A percentile compares a stretch with the other conserved stretches of the same genome.
Evolutionary conservation across 2,113 vertebrate genomes (phyloP).

Genomic region (Strix aluco): DNA sequence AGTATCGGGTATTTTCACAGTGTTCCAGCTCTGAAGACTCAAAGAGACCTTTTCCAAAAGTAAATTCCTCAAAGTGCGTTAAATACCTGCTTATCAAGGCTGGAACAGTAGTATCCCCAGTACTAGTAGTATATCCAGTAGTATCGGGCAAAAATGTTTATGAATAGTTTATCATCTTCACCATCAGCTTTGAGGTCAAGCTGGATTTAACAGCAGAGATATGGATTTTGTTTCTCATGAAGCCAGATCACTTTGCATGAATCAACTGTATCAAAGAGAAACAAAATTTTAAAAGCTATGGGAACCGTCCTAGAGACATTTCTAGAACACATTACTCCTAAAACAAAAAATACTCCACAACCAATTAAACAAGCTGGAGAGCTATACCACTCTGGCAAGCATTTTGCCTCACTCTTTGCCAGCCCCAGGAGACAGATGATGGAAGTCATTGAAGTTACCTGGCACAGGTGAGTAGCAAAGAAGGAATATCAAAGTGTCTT

Average conservation of each 20-base stretch:
- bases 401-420: neutral
- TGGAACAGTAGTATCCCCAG: neutral
- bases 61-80: neutral
- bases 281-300: neutral
- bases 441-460: neutral
- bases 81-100: neutral
- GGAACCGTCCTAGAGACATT: neutral
- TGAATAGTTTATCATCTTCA: neutral
- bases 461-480: neutral
- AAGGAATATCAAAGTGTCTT: neutral
- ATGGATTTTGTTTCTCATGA: neutral
- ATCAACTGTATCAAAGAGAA: neutral
- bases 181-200: neutral
- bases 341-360: neutral
- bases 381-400: neutral
- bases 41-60: neutral
- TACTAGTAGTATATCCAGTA: neutral
- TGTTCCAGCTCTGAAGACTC: neutral
- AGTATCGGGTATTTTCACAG: neutral
- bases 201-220: neutral
- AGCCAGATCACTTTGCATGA: neutral
- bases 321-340: accelerated
- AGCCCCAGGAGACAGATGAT: neutral
- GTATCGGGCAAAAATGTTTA: neutral
- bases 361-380: neutral